A percentile compares a stretch with the other conserved stretches of the same genome.
Evolutionary conservation across 2,113 vertebrate species (phyloP).

Genomic region (Lanius collurio): DNA sequence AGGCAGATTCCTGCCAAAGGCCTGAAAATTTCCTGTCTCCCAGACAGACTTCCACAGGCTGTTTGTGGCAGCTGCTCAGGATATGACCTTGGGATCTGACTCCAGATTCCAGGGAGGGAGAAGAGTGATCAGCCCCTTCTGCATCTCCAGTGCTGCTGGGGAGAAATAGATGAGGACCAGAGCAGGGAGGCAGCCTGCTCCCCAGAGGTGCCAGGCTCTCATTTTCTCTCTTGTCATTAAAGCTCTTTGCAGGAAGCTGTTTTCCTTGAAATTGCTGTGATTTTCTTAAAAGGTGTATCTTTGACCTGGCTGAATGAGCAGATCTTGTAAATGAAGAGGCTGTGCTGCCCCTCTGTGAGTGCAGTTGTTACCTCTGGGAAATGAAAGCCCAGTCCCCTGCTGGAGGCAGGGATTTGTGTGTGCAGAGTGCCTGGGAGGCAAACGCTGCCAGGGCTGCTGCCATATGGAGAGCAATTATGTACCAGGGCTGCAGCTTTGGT

Average conservation of each 20-base stretch:
- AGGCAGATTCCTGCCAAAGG: not conserved
- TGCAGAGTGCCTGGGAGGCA: slow-evolving; percentile 9
- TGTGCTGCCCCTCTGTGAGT: not conserved
- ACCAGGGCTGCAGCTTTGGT: slow-evolving; percentile 36
- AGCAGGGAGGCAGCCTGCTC: not conserved
- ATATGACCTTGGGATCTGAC: not conserved
- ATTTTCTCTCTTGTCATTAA: not conserved
- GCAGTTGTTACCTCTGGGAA: not conserved
- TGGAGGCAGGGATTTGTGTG: slow-evolving; percentile 2
- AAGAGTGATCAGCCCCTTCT: not conserved
- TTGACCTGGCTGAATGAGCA: slow-evolving; percentile 11
- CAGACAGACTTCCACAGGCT: not conserved
- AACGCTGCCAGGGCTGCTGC: slow-evolving; percentile 36
- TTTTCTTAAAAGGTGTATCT: slow-evolving; percentile 32
- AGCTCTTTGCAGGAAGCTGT: slow-evolving; percentile 11
- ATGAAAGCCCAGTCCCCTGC: not conserved
- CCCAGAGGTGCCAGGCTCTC: not conserved
- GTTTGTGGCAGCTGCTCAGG: not conserved
- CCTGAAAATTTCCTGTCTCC: not conserved
- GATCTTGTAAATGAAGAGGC: not conserved
- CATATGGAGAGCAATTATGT: not conserved
- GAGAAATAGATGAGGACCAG: not conserved
- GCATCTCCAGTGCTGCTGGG: not conserved
- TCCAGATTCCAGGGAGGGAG: not conserved
- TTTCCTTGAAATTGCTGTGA: slow-evolving; percentile 31